Evolutionary conservation across 2,797 vertebrate species (phyloP), one percentile per base, ranked within the genome.

Genomic region (Tiaroga cobitis): DNA sequence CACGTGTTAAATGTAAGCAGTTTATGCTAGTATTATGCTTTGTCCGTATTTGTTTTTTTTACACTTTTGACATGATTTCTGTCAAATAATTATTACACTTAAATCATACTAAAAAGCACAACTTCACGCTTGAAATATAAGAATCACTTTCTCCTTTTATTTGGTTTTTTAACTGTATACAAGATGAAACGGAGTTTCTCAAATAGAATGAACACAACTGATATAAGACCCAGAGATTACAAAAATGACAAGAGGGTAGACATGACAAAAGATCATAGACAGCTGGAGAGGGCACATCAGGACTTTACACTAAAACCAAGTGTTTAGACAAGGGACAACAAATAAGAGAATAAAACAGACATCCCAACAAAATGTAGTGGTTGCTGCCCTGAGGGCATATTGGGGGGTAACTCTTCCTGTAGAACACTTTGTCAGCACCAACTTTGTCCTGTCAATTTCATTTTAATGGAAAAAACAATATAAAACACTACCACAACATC

Each of bases 81-180:
- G 41, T 49, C 13, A 67, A 11, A 32, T 34, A 49, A 24, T 13
- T 41, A 18, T 16, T 8, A 16, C 61, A 63, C 13, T 65, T 32
- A 32, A 26, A 63, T 29, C 5, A 21, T n/a, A 29, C 24, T 39
- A 75, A 46, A 51, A 81, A 51, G 73, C 43, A 81, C 72, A 83
- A 70, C 29, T 29, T 32, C 49, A 82, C 85, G 8, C 70, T 67
- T 56, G n/a, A 86, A 87, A 87, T 91, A 92, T 88, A 93, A 91
- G 82, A 91, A 90, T 81, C 85, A 86, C 72, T 91, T 93, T 67
- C 85, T 91, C 93, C 93, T 95, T 94, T 95, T 95, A 95, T 94
- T 92, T 92, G 91, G 88, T 94, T 95, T 95, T 93, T 81, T 94
- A 94, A 94, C 93, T 92, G 90, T 91, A 93, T 95, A 95, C 94